These are phyloP conservation scores for Corythornis cristatus DNA, from an alignment of 2,113 vertebrate species.

Conservation along the genomic window DNA sequence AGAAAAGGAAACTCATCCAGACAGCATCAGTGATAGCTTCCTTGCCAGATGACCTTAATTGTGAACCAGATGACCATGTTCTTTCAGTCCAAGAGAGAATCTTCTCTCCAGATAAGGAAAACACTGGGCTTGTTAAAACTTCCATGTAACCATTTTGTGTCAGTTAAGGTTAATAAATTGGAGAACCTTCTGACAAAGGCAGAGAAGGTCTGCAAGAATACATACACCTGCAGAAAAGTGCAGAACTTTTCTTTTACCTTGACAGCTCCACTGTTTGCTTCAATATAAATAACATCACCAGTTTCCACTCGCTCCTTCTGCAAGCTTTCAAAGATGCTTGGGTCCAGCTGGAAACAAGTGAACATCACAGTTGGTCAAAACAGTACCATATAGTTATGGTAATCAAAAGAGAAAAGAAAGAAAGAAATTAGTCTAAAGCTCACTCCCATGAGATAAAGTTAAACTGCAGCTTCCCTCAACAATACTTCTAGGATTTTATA, in stretches of 20 bases:
- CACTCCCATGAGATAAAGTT: not conserved
- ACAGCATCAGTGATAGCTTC: constrained; percentile 49
- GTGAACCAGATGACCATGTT: constrained; percentile 14
- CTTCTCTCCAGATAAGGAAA: constrained; percentile 29
- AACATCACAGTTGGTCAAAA: not conserved
- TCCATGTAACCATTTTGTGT: not conserved
- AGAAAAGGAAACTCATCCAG: constrained; percentile 47
- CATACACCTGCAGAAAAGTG: not conserved
- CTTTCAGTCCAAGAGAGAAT: not conserved
- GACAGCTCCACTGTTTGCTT: constrained; percentile 97
- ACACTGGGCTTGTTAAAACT: not conserved
- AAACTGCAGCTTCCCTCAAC: not conserved
- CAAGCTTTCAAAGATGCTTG: constrained; percentile 97
- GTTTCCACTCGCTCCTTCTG: constrained; percentile 97
- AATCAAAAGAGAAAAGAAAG: not conserved
- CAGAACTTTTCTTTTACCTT: constrained; percentile 82
- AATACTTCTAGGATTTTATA: not conserved
- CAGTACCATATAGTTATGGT: not conserved
- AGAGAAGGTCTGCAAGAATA: not conserved
- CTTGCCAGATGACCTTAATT: constrained; percentile 52
- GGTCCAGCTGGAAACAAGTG: constrained; percentile 85
- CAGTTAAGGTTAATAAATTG: constrained; percentile 42
- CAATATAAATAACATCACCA: constrained; percentile 98
- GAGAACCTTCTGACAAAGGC: constrained; percentile 7
- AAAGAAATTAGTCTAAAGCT: not conserved